Evolutionary conservation across 2,797 vertebrate species (phyloP).

Genomic region (Xenentodon cancila): DNA sequence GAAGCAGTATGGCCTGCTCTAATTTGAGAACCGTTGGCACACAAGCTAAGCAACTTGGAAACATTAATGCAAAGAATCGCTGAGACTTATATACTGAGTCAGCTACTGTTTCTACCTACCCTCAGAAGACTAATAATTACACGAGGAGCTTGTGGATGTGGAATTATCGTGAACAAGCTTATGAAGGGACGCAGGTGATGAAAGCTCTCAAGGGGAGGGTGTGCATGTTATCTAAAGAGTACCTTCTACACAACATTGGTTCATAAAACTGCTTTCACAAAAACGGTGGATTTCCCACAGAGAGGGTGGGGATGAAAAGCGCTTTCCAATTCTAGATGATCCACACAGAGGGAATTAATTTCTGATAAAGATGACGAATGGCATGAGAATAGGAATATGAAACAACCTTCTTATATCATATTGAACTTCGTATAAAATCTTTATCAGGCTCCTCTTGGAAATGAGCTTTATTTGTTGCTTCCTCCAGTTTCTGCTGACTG

Average conservation of each 20-base stretch:
- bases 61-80: slow-evolving; percentile 31
- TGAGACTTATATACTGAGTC: slow-evolving; percentile 40
- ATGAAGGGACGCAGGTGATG: slow-evolving; percentile 39
- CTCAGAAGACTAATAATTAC: slow-evolving; percentile 43
- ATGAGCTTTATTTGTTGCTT: slow-evolving; percentile 25
- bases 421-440: slow-evolving; percentile 24
- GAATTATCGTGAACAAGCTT: slow-evolving; percentile 37
- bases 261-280: slow-evolving; percentile 8
- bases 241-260: neutral
- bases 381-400: slow-evolving; percentile 14
- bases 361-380: slow-evolving; percentile 19
- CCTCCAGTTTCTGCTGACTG: slow-evolving; percentile 2
- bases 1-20: neutral
- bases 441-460: slow-evolving; percentile 9
- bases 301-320: slow-evolving; percentile 10
- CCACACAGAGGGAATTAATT: slow-evolving; percentile 16
- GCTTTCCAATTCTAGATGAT: slow-evolving; percentile 25
- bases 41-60: neutral
- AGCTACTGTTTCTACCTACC: slow-evolving; percentile 35
- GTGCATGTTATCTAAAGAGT: slow-evolving; percentile 8
- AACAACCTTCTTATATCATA: slow-evolving; percentile 32
- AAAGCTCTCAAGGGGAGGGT: slow-evolving; percentile 37
- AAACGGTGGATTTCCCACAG: slow-evolving; percentile 10
- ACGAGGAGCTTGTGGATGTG: slow-evolving; percentile 13
- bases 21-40: slow-evolving; percentile 8